Conservation (phyloP, 2,113 vertebrate species). For the Fregetta grallaria region DNA sequence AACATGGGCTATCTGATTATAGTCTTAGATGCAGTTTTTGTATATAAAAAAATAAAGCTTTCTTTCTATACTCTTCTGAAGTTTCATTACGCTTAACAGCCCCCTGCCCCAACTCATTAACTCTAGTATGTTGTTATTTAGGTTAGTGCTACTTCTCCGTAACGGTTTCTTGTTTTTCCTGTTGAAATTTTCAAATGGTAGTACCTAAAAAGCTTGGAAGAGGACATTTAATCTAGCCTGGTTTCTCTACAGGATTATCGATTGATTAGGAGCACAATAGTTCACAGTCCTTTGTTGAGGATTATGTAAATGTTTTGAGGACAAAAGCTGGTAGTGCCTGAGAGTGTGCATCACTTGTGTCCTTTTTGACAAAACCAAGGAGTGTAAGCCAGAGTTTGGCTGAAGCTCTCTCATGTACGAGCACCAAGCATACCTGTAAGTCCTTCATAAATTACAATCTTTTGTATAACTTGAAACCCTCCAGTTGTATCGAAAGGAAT, state of each 20-base stretch:
- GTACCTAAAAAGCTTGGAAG: background rate
- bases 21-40: background rate
- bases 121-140: background rate
- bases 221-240: background rate
- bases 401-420: rapidly evolving
- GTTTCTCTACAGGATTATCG: background rate
- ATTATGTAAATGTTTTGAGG: background rate
- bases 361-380: background rate
- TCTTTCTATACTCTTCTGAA: background rate
- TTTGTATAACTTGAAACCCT: background rate
- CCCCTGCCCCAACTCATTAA: background rate
- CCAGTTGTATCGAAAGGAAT: background rate
- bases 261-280: background rate
- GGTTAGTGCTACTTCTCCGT: background rate
- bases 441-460: background rate
- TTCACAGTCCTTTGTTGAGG: background rate
- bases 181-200: background rate
- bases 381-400: background rate
- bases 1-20: background rate
- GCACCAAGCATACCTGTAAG: background rate
- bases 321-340: background rate
- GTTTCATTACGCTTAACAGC: background rate
- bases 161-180: background rate
- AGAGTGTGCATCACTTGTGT: background rate
- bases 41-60: background rate